These are phyloP conservation scores for Empidonax alnorum DNA, from an alignment of 2,113 vertebrate species.

Conservation along the genomic window DNA sequence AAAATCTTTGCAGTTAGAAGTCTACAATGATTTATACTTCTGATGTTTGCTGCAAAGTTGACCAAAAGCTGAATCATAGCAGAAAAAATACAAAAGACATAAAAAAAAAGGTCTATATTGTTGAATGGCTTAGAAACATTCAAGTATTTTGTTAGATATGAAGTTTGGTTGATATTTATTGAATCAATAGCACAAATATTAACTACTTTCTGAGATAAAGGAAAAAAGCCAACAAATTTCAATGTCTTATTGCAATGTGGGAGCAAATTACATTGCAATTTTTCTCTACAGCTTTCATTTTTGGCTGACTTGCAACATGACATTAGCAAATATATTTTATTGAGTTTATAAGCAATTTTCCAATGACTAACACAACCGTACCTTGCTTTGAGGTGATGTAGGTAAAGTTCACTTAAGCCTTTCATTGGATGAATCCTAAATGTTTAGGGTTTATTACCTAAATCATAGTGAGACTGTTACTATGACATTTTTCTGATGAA, in stretches of 20 bases:
- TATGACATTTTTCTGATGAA: neutral
- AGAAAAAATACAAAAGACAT: neutral
- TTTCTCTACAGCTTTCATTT: neutral
- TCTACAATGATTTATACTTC: conserved; percentile 3
- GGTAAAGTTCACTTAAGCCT: neutral
- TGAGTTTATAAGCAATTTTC: neutral
- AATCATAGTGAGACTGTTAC: neutral
- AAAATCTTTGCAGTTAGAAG: conserved; percentile 39
- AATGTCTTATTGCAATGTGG: neutral
- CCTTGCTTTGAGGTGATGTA: neutral
- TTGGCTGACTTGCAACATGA: neutral
- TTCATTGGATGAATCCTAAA: neutral
- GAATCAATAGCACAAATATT: neutral
- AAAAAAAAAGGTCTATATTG: neutral
- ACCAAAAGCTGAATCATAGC: neutral
- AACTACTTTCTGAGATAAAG: neutral
- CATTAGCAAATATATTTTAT: neutral
- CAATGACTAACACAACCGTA: neutral
- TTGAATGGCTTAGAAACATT: neutral
- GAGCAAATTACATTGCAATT: neutral
- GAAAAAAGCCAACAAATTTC: neutral
- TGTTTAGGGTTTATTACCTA: neutral
- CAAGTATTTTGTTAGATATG: neutral
- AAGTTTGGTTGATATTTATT: neutral
- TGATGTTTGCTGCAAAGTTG: neutral